Base-by-base conservation (phyloP, 2,888 invertebrate species). In the Drosophila robusta region DNA sequence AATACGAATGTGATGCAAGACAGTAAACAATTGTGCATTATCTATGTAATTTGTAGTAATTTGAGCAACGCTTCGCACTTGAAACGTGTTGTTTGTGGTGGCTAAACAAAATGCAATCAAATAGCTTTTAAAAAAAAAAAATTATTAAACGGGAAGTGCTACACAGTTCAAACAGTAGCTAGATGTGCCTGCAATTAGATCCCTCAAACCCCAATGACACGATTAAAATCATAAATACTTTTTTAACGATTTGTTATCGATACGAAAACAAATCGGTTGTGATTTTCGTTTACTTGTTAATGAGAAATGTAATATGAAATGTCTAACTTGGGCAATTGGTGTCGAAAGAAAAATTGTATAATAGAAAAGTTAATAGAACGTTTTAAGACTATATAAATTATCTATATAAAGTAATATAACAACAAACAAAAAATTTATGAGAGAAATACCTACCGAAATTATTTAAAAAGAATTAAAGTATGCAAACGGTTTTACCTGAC, bases 1-100 rank as follows among this genome's bases (percentile, higher is more conserved):
- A 83, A 80, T 84, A 84, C 68, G 54, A 68, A 70, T 71, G 64
- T 89, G 85, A 89, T 81, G 89, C 81, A 80, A 85, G 66, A 78
- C 57, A 61, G 81, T 73, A 78, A 89, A 73, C 75, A 89, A 69
- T 65, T 70, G 70, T 62, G 55, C 68, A 74, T 85, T 88, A 76
- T 71, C 76, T 82, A 66, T 75, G 46, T 73, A 69, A 65, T 74
- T 68, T 78, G 74, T 64, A 51, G 77, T 75, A 86, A 83, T 82
- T 86, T 86, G 83, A 83, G 87, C 62, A 51, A 42, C 38, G 70
- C 52, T 61, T 70, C 71, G 68, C 72, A 75, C 85, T 75, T 85
- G 69, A 57, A 61, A 54, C 55, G 51, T 72, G 62, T 44, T 75
- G 72, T 85, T 83, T 83, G 88, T 73, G 88, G 88, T 79, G 71